Base-by-base conservation (phyloP, 2,888 invertebrate species). In the Celastrina argiolus region DNA sequence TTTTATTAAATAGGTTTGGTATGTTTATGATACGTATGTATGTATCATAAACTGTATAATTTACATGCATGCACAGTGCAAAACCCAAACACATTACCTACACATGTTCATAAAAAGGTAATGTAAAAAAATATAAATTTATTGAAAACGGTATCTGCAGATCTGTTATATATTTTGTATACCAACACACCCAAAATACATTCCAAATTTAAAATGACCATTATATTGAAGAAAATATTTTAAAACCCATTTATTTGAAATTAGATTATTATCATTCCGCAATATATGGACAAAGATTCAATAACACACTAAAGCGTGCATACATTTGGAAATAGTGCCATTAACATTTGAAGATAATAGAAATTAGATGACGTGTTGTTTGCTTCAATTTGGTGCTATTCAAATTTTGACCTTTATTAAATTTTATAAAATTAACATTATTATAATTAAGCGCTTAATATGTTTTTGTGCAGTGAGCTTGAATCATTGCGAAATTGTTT, bases 291-390 rank as follows among this genome's bases (percentile, higher is more conserved):
- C 16, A 36, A 59, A 34, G n/a, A 31, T 34, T 61, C 61, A 61
- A 61, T 56, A 51, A 12, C 56, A 56, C 28, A 28, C 16, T 42
- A 42, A 8, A 56, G 7, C 18, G 2, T 26, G 56, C 26, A 56
- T 26, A 26, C 12, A 56, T 56, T 56, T 28, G 26, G 56, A 22
- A 56, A 56, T 36, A 36, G 22, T 61, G 36, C 22, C 22, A 61
- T 61, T 61, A 61, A 61, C 61, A 61, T 61, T 36, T 61, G 31
- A 10, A 39, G 39, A 61, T 58, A 58, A 58, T 58, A 58, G 31
- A 58, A 31, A 58, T 56, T 56, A n/a, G 31, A 58, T 58, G 28
- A 58, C 28, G n/a, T 31, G 31, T 16, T 58, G 58, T 58, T 58
- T 58, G 31, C 58, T 58, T 31, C 2, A 58, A 28, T 28, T 58